phyloP scores from a whole-genome alignment of 2,797 vertebrate species.

The Aldrovandia affinis region DNA sequence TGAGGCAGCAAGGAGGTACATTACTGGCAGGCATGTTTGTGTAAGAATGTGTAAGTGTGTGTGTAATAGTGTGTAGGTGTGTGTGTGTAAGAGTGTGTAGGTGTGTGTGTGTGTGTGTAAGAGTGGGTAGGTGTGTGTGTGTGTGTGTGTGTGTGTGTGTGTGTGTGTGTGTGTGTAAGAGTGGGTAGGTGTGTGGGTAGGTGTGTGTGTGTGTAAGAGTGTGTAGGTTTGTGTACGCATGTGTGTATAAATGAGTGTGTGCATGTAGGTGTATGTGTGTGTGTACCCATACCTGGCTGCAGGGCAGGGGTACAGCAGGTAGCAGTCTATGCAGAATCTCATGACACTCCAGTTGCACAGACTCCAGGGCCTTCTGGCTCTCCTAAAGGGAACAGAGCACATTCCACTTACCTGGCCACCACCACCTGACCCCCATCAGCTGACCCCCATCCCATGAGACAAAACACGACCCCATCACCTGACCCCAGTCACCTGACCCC shows the following conservation, averaged over 20 bases:
- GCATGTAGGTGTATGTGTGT: background rate
- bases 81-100: no score
- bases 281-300: slow-evolving; percentile 64
- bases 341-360: slow-evolving; percentile 80
- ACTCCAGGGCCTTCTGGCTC: slow-evolving; percentile 77
- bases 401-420: background rate
- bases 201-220: background rate
- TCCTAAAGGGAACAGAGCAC: slow-evolving; percentile 74
- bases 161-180: background rate
- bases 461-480: background rate
- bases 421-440: background rate
- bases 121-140: background rate
- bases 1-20: background rate
- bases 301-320: slow-evolving; percentile 85
- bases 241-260: background rate
- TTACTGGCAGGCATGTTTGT: background rate
- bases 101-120: background rate
- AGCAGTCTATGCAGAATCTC: slow-evolving; percentile 87
- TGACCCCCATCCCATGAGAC: no score
- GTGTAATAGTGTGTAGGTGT: no score
- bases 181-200: no score
- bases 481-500: background rate
- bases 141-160: background rate
- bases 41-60: no score
- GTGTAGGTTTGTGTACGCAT: background rate